These are phyloP conservation scores for Cephus pygmeus DNA, from an alignment of 2,888 invertebrate species.

Conservation along the genomic window DNA sequence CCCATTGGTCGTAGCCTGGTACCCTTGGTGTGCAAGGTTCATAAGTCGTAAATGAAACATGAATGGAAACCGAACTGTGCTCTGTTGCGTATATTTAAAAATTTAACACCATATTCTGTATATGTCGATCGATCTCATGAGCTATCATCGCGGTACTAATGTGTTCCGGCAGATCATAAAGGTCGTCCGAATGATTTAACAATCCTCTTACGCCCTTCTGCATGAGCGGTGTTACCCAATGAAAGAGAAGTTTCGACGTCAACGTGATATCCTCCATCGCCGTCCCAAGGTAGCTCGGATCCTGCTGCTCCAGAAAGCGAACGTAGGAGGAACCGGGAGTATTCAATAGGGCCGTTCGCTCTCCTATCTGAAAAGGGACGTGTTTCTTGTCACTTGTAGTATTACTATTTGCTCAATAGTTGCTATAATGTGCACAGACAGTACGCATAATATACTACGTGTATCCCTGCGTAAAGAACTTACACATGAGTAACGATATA, in stretches of 20 bases:
- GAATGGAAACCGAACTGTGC: neutral
- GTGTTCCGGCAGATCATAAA: constrained; percentile 82
- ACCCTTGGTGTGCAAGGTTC: too few species aligned
- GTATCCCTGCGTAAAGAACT: too few species aligned
- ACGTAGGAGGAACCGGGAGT: constrained; percentile 68
- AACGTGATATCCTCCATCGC: constrained; percentile 82
- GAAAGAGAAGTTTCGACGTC: constrained; percentile 82
- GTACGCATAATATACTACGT: too few species aligned
- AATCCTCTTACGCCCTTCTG: constrained; percentile 81
- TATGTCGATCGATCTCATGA: constrained; percentile 70
- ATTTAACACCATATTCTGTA: constrained; percentile 59
- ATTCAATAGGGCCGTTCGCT: constrained; percentile 72
- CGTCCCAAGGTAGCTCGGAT: constrained; percentile 80
- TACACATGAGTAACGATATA: too few species aligned
- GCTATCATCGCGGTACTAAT: constrained; percentile 74
- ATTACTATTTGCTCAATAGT: constrained; percentile 31
- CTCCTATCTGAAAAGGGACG: constrained; percentile 66
- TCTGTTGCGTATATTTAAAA: neutral
- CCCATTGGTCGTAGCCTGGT: too few species aligned
- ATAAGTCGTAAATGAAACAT: too few species aligned
- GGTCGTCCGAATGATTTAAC: constrained; percentile 80
- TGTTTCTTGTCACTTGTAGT: constrained; percentile 22
- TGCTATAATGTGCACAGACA: too few species aligned
- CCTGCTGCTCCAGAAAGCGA: constrained; percentile 73
- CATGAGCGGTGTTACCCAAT: constrained; percentile 90